Percentiles rank a stretch among this genome's conserved stretches.
These are phyloP conservation scores for Drosophila setifemur DNA, from an alignment of 1,140 invertebrate species.

Conservation along the genomic window DNA sequence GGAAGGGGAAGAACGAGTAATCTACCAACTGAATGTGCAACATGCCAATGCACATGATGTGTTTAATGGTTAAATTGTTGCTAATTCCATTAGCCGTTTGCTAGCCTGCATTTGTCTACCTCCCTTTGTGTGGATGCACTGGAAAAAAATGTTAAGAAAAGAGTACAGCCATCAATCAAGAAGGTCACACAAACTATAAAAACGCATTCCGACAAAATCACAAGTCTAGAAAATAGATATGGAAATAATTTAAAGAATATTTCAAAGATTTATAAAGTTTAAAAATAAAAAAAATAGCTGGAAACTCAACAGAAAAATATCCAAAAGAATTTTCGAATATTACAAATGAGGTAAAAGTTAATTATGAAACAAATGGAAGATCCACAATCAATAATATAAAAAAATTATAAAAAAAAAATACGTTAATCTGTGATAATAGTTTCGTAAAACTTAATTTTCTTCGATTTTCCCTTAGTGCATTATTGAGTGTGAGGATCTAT, in stretches of 20 bases:
- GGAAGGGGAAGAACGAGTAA: slow-evolving; percentile 29
- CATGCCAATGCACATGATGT: slow-evolving; percentile 79
- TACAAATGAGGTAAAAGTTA: too few relatives aligned
- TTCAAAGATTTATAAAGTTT: too few relatives aligned
- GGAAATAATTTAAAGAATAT: too few relatives aligned
- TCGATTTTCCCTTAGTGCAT: slow-evolving; percentile 2
- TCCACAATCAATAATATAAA: not conserved
- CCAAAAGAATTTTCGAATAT: too few relatives aligned
- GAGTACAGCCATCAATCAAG: too few relatives aligned
- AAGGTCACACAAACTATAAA: too few relatives aligned
- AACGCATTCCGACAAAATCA: too few relatives aligned
- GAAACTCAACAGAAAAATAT: too few relatives aligned
- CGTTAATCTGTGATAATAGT: not conserved
- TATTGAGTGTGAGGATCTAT: not conserved
- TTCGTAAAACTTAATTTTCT: not conserved
- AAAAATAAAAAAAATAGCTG: too few relatives aligned
- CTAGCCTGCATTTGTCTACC: slow-evolving; percentile 51
- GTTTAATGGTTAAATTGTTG: slow-evolving; percentile 81
- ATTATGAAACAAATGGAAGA: too few relatives aligned
- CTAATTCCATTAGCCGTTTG: slow-evolving; percentile 74
- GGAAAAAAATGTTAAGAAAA: not conserved
- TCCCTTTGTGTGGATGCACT: slow-evolving; percentile 1
- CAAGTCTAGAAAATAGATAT: too few relatives aligned
- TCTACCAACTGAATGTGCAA: slow-evolving; percentile 54
- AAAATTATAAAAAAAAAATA: too few relatives aligned